Percentiles rank a stretch among this genome's conserved stretches.
Evolutionary conservation across 2,113 vertebrate species (phyloP).

Genomic region (Corvus cornix): DNA sequence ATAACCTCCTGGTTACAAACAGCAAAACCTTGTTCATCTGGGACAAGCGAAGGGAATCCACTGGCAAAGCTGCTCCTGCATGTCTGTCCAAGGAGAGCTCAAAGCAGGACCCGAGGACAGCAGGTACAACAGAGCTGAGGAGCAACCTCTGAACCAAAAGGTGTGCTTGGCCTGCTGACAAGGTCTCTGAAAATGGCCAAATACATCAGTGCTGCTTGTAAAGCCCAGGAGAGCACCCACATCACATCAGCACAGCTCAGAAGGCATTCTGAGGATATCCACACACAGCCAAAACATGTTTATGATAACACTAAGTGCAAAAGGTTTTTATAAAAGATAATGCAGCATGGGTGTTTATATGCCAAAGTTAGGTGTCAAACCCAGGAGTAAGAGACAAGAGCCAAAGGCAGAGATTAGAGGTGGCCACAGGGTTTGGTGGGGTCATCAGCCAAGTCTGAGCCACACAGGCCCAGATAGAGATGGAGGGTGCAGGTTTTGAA

Average conservation of each 20-base stretch:
- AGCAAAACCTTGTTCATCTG: neutral
- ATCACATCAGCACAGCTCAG: neutral
- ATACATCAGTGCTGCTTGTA: neutral
- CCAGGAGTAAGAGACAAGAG: neutral
- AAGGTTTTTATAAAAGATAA: neutral
- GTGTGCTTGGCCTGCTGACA: neutral
- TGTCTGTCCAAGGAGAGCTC: neutral
- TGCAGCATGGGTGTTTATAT: neutral
- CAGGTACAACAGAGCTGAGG: neutral
- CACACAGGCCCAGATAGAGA: fast-evolving
- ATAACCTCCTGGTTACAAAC: neutral
- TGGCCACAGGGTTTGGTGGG: neutral
- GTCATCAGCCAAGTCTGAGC: fast-evolving
- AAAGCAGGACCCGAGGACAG: fast-evolving
- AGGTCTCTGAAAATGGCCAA: neutral
- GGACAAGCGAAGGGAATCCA: neutral
- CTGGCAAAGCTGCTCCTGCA: neutral
- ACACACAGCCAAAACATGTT: neutral
- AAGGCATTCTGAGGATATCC: neutral
- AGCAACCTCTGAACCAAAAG: neutral
- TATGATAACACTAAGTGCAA: neutral
- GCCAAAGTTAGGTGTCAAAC: neutral
- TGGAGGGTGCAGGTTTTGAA: neutral
- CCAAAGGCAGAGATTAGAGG: neutral
- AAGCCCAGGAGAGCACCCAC: neutral